Percentiles rank a stretch among this genome's conserved stretches.
Conservation (phyloP, 23 tunicate genomes). For the Oikopleura albicans region DNA sequence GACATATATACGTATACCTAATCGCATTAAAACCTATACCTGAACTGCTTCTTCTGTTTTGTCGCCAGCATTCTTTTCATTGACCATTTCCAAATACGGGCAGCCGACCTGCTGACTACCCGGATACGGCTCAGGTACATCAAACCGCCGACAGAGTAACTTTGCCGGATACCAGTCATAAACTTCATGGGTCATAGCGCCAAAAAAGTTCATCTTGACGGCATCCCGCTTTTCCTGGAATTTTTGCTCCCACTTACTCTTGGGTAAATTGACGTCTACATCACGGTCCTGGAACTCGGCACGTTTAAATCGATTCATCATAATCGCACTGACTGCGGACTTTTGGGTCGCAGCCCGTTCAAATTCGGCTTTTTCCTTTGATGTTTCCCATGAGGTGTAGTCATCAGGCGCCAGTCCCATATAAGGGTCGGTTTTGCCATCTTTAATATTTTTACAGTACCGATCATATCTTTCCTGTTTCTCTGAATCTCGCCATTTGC, state of each 20-base stretch:
- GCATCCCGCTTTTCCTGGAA: conserved; percentile 20
- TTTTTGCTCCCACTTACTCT: neutral
- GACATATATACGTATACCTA: too few species aligned
- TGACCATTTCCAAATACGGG: neutral
- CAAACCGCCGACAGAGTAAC: conserved; percentile 57
- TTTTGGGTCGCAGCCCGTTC: conserved; percentile 22
- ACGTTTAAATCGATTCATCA: conserved; percentile 28
- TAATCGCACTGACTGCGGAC: conserved; percentile 20
- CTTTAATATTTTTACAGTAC: conserved; percentile 32
- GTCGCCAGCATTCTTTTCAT: neutral
- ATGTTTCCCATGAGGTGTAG: conserved; percentile 60
- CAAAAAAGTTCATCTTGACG: conserved; percentile 46
- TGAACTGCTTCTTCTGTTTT: neutral
- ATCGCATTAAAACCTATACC: too few species aligned
- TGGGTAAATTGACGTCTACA: neutral
- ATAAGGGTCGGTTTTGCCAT: conserved; percentile 22
- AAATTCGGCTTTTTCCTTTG: conserved; percentile 57
- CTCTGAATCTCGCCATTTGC: conserved; percentile 26
- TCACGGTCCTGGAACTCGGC: conserved; percentile 22
- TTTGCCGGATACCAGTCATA: conserved; percentile 87
- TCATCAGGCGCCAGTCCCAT: neutral
- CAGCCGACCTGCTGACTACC: neutral
- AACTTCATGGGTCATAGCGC: conserved; percentile 33
- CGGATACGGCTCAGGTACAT: conserved; percentile 90
- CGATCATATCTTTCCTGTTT: conserved; percentile 45